A percentile compares a stretch with the other conserved stretches of the same genome.
Conservation (phyloP, 2,113 vertebrate species). For the Megaceryle maxima region DNA sequence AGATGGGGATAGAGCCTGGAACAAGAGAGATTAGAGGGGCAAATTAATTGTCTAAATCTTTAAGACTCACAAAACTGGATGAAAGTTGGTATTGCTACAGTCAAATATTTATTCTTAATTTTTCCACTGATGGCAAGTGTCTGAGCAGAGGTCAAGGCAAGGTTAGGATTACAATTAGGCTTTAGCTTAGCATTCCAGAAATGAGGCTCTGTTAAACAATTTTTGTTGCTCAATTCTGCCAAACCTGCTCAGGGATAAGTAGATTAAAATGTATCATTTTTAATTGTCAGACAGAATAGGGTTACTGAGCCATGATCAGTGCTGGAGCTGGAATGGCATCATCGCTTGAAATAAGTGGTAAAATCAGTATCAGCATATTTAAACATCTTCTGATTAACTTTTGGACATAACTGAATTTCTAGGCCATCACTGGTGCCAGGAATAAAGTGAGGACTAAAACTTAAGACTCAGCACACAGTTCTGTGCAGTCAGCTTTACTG, state of each 20-base stretch:
- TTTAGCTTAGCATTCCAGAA: slow-evolving; percentile 28
- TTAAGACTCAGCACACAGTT: not conserved
- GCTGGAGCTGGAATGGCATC: slow-evolving; percentile 33
- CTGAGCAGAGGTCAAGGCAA: slow-evolving; percentile 31
- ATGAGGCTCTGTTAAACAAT: not conserved
- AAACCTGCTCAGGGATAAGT: slow-evolving; percentile 61
- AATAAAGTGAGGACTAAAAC: not conserved
- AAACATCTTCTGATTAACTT: slow-evolving; percentile 52
- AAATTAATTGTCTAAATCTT: slow-evolving; percentile 41
- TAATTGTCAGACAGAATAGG: slow-evolving; percentile 70
- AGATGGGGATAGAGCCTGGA: not conserved
- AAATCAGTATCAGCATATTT: slow-evolving; percentile 63
- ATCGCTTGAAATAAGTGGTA: slow-evolving; percentile 55
- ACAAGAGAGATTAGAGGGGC: slow-evolving; percentile 7
- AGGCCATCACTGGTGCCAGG: not conserved
- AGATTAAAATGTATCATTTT: slow-evolving; percentile 69
- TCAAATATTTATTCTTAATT: slow-evolving; percentile 45
- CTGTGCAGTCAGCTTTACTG: not conserved
- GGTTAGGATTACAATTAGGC: slow-evolving; percentile 41
- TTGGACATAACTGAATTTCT: slow-evolving; percentile 22
- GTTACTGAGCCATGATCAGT: slow-evolving; percentile 62
- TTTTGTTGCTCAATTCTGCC: slow-evolving; percentile 50
- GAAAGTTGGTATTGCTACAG: not conserved
- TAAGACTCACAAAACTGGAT: slow-evolving; percentile 1
- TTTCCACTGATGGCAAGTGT: not conserved